phyloP scores from a whole-genome alignment of 2,113 vertebrate species.

The Naja naja region DNA sequence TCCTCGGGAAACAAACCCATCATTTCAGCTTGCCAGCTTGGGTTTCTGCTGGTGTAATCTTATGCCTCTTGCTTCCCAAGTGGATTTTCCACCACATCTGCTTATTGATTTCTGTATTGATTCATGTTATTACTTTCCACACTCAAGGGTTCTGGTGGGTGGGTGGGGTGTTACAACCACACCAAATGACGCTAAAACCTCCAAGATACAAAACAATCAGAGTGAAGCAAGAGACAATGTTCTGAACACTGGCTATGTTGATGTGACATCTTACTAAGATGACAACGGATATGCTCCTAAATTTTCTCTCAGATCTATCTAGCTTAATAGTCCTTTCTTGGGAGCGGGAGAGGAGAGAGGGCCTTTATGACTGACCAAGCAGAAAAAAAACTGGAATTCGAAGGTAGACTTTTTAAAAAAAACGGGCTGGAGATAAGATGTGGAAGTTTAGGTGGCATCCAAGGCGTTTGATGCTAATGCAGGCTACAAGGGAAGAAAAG shows the following conservation, averaged over 20 bases:
- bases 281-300: background rate
- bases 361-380: background rate
- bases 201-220: background rate
- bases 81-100: background rate
- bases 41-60: background rate
- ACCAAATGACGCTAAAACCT: background rate
- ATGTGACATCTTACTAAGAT: background rate
- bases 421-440: background rate
- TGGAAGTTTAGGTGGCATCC: background rate
- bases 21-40: background rate
- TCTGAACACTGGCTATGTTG: background rate
- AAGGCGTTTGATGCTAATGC: background rate
- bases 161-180: background rate
- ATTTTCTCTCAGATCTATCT: background rate
- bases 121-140: background rate
- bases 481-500: background rate
- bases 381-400: background rate
- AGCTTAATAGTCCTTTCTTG: background rate
- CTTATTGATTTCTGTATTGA: background rate
- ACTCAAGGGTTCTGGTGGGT: background rate
- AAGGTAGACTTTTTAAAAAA: background rate
- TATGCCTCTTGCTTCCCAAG: background rate
- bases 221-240: background rate
- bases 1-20: background rate
- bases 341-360: too few species aligned